Evolutionary conservation across 30 jellyfish, hydroid and myxozoan genomes (phyloP).

Genomic region (Aurelia sp.): DNA sequence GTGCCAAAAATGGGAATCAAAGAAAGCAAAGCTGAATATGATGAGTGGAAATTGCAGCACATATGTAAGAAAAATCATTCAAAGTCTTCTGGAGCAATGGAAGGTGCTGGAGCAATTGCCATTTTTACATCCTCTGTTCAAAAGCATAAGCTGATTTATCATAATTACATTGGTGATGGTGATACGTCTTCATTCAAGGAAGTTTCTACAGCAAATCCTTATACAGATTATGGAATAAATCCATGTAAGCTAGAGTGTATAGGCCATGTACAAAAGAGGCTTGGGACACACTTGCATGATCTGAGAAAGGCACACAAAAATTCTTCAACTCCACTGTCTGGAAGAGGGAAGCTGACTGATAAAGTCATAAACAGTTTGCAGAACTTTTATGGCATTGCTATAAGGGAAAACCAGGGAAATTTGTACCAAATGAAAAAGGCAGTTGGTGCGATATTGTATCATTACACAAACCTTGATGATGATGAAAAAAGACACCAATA

Average conservation of each 20-base stretch:
- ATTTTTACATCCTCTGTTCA: neutral
- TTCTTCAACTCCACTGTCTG: neutral
- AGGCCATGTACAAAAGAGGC: neutral
- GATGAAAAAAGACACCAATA: conserved; percentile 32
- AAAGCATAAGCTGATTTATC: neutral
- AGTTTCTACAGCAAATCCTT: neutral
- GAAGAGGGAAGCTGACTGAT: neutral
- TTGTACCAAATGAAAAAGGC: no score
- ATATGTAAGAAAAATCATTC: neutral
- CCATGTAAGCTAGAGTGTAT: neutral
- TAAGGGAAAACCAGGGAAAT: neutral
- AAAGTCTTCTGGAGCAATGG: conserved; percentile 13
- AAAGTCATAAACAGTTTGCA: neutral
- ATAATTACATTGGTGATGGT: neutral
- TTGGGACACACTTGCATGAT: neutral
- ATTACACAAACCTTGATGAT: no score
- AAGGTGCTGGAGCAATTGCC: conserved; percentile 1
- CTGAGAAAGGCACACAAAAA: neutral
- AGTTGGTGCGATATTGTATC: no score
- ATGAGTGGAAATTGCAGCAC: neutral
- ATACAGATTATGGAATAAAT: neutral
- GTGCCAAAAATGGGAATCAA: neutral
- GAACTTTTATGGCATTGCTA: neutral
- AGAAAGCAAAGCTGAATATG: neutral
- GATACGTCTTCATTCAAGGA: neutral